phyloP scores from a whole-genome alignment of 2,888 invertebrate species.

The Nephrocerus scutellatus region DNA sequence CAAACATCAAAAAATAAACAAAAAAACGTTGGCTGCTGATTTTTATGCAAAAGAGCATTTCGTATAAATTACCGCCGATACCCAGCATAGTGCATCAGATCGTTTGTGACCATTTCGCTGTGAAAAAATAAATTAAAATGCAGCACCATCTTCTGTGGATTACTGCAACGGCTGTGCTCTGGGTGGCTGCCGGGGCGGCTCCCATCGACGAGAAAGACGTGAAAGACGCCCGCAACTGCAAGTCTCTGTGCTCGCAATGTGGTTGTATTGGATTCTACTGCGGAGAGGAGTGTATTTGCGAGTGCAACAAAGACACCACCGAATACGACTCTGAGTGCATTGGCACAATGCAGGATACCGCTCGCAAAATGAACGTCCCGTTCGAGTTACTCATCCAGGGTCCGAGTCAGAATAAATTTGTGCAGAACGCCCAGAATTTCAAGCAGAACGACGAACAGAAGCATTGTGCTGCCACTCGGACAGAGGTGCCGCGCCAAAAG shows the following conservation, averaged over 20 bases:
- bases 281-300: constrained; percentile 48
- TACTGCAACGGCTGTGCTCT: neutral
- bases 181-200: neutral
- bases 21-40: no score
- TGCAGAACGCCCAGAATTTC: constrained; percentile 40
- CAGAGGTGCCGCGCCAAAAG: constrained; percentile 25
- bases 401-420: constrained; percentile 38
- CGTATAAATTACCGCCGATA: no score
- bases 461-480: neutral
- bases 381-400: constrained; percentile 46
- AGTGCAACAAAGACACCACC: constrained; percentile 39
- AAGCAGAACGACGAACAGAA: constrained; percentile 30
- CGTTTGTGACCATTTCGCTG: no score
- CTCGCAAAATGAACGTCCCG: constrained; percentile 33
- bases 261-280: constrained; percentile 46
- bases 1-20: no score
- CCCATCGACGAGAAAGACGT: constrained; percentile 30
- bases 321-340: constrained; percentile 40
- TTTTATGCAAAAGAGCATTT: no score
- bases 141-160: neutral
- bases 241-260: constrained; percentile 41
- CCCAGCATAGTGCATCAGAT: no score
- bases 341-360: constrained; percentile 37
- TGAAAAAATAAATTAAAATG: no score
- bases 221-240: constrained; percentile 37